Evolutionary conservation across 2,797 vertebrate species (phyloP).

Genomic region (Acanthurus tractus): DNA sequence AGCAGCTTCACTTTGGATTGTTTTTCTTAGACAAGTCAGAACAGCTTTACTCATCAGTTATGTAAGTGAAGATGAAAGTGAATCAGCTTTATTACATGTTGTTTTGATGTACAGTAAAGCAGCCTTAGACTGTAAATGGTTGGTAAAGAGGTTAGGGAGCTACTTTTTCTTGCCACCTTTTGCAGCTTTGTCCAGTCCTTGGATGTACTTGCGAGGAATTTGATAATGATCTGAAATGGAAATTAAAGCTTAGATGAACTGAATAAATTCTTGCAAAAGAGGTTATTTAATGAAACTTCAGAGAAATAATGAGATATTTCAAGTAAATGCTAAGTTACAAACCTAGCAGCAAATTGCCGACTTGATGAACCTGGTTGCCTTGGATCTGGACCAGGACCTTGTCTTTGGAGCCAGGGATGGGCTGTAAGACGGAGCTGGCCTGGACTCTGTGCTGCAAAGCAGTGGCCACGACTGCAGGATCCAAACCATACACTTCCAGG

Average conservation of each 20-base stretch:
- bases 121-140: conserved; percentile 20
- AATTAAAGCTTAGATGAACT: conserved; percentile 12
- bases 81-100: conserved; percentile 63
- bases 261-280: background rate
- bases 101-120: conserved; percentile 29
- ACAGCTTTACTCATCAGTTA: conserved; percentile 1
- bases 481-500: conserved; percentile 92
- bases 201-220: conserved; percentile 92
- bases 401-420: conserved; percentile 90
- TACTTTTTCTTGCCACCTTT: conserved; percentile 93
- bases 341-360: conserved; percentile 92
- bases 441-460: conserved; percentile 92
- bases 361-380: conserved; percentile 94
- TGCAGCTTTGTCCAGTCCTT: conserved; percentile 92
- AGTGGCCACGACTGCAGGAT: conserved; percentile 88
- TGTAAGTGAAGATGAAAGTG: conserved; percentile 15
- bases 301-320: background rate
- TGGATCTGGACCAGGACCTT: conserved; percentile 94
- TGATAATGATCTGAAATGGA: conserved; percentile 91
- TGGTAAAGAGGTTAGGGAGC: conserved; percentile 12
- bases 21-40: background rate
- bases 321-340: conserved; percentile 12
- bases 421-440: conserved; percentile 90
- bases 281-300: background rate
- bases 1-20: background rate